phyloP scores from a whole-genome alignment of 1,140 invertebrate species.

The Eueides isabella region DNA sequence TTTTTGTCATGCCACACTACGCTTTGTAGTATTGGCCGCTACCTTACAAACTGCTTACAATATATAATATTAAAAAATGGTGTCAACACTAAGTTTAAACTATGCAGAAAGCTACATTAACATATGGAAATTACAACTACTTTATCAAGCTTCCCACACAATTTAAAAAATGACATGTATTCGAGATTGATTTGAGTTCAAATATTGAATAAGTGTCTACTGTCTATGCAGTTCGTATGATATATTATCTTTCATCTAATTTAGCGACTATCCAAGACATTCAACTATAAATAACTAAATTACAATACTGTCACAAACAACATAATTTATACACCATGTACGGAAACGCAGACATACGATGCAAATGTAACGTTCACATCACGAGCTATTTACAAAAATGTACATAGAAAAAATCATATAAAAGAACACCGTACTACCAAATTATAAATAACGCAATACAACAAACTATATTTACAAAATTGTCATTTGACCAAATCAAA shows the following conservation, averaged over 20 bases:
- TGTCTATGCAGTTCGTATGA: neutral
- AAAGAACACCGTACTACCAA: slow-evolving; percentile 43
- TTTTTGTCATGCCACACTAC: slow-evolving; percentile 35
- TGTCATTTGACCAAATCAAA: slow-evolving; percentile 61
- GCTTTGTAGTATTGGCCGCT: slow-evolving; percentile 30
- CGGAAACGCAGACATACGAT: slow-evolving; percentile 65
- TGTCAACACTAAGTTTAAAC: slow-evolving; percentile 38
- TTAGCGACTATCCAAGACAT: slow-evolving; percentile 1
- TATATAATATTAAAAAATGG: slow-evolving; percentile 28
- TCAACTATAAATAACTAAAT: slow-evolving; percentile 63
- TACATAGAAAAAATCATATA: slow-evolving; percentile 61
- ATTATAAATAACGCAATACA: slow-evolving; percentile 63
- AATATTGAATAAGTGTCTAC: slow-evolving; percentile 9
- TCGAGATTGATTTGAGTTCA: slow-evolving; percentile 19
- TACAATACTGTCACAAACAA: slow-evolving; percentile 65
- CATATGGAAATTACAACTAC: neutral
- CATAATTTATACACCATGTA: slow-evolving; percentile 66
- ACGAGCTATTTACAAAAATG: slow-evolving; percentile 73
- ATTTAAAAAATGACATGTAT: slow-evolving; percentile 34
- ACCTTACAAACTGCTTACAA: slow-evolving; percentile 25
- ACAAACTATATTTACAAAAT: slow-evolving; percentile 72
- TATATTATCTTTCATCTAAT: neutral
- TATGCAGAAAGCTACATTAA: slow-evolving; percentile 28
- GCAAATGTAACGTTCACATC: slow-evolving; percentile 40
- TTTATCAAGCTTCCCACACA: slow-evolving; percentile 24